phyloP scores from a whole-genome alignment of 2,797 vertebrate species.

The Rhadinocentrus ornatus region DNA sequence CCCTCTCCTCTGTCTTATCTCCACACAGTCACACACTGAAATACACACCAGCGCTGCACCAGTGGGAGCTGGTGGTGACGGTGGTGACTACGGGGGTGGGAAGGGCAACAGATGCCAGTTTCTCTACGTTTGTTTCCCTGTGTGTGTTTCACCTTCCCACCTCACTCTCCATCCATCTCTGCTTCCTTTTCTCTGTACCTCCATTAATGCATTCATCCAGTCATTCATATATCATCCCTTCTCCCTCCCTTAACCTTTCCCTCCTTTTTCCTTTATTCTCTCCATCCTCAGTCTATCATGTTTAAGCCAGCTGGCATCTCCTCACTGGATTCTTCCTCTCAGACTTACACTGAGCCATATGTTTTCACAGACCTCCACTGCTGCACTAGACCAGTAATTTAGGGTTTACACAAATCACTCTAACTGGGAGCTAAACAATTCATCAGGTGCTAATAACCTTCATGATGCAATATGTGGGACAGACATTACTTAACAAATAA shows the following conservation, averaged over 20 bases:
- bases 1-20: conserved; percentile 64
- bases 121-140: conserved; percentile 56
- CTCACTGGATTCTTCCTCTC: conserved; percentile 1
- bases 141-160: conserved; percentile 55
- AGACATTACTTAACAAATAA: conserved; percentile 10
- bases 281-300: conserved; percentile 41
- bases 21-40: conserved; percentile 32
- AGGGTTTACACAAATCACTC: conserved; percentile 37
- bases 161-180: conserved; percentile 22
- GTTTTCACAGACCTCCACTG: conserved; percentile 54
- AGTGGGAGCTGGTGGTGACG: conserved; percentile 57
- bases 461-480: conserved; percentile 32
- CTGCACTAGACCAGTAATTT: conserved; percentile 46
- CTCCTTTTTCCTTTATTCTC: background rate
- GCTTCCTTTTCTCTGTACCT: background rate
- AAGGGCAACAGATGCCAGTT: conserved; percentile 74
- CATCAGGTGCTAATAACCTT: conserved; percentile 46
- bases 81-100: conserved; percentile 58
- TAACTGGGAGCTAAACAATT: conserved; percentile 36
- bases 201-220: conserved; percentile 1
- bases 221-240: background rate
- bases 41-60: conserved; percentile 44
- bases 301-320: conserved; percentile 59
- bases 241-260: background rate
- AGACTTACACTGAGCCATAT: conserved; percentile 47